phyloP scores from a whole-genome alignment of 2,113 vertebrate genomes.

The Arvicanthis niloticus region DNA sequence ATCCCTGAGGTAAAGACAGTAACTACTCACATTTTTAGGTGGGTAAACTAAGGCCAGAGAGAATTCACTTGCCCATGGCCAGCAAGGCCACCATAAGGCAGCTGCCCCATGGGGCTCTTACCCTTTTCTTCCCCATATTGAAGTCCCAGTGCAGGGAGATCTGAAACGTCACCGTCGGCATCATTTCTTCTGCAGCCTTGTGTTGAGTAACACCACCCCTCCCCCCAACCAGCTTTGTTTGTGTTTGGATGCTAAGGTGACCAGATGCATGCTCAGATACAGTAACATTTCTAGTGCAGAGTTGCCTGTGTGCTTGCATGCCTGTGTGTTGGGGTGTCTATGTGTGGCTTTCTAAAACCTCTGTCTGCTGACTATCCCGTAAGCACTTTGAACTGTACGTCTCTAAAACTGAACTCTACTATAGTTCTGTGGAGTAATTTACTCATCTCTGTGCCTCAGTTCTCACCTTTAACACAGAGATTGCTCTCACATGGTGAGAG shows the following conservation, averaged over 20 bases:
- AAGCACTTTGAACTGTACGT: background rate
- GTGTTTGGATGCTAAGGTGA: background rate
- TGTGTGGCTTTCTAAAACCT: background rate
- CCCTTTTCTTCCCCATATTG: background rate
- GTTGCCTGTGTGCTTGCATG: background rate
- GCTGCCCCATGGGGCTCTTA: background rate
- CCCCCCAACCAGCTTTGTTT: background rate
- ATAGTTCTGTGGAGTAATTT: background rate
- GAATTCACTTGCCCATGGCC: background rate
- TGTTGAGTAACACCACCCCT: background rate
- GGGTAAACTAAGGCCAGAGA: background rate
- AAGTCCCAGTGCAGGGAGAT: background rate
- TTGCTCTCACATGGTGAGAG: background rate
- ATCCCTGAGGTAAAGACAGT: background rate
- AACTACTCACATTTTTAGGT: background rate
- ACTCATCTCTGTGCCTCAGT: background rate
- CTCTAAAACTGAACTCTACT: background rate
- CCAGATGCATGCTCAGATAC: background rate
- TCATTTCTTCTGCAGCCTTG: background rate
- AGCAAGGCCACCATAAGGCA: background rate
- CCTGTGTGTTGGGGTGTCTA: accelerated
- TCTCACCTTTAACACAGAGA: background rate
- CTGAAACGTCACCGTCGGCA: accelerated
- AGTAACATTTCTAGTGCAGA: background rate
- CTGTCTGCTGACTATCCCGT: background rate